A percentile compares a stretch with the other conserved stretches of the same genome.
phyloP scores from a whole-genome alignment of 2,797 vertebrate species.

The Rhinoraja longicauda region DNA sequence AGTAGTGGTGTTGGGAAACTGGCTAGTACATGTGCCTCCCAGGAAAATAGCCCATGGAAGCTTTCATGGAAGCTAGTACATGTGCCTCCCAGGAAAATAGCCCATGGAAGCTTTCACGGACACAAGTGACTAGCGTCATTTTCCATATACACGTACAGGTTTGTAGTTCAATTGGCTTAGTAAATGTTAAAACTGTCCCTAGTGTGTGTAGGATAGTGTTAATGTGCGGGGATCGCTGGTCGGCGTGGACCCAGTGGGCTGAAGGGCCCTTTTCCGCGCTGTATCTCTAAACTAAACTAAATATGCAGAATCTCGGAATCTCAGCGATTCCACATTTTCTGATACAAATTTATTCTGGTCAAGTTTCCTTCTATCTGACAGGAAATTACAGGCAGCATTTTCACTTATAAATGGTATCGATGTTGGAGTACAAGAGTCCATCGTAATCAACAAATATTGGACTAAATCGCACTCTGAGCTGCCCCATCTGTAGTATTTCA shows the following conservation, averaged over 20 bases:
- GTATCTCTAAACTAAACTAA: no score
- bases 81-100: no score
- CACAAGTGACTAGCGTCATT: not conserved
- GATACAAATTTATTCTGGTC: not conserved
- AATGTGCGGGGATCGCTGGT: no score
- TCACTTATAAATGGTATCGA: not conserved
- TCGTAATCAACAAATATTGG: not conserved
- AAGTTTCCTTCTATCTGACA: not conserved
- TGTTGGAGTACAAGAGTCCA: not conserved
- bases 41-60: not conserved
- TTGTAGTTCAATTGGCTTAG: no score
- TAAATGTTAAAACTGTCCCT: no score
- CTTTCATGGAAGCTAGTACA: not conserved
- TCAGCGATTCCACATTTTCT: no score
- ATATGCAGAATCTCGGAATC: no score
- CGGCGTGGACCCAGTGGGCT: no score
- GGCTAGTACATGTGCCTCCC: no score
- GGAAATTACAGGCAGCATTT: not conserved
- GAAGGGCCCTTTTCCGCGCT: no score
- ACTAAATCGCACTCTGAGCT: not conserved
- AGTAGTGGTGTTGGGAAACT: no score
- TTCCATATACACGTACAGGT: not conserved
- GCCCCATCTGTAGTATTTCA: not conserved
- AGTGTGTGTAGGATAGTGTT: no score
- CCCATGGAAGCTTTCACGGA: not conserved